Evolutionary conservation across 2,113 vertebrate species (phyloP), one percentile per base, ranked within the genome.

Genomic region (Aramus guarauna): DNA sequence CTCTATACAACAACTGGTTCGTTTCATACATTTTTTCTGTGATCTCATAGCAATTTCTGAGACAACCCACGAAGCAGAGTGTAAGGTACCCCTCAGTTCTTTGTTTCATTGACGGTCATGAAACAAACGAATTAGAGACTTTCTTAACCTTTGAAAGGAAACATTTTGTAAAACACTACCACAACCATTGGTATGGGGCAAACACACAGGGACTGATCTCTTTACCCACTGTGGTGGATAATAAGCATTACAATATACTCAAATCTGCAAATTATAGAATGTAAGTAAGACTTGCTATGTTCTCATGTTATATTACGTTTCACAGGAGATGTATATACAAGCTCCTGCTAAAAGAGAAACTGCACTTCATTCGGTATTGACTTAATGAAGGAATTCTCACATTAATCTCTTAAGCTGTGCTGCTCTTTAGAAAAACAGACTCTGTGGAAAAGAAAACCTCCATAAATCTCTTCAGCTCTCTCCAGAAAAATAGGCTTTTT

Each of bases 301-400:
- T 77, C 60, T 85, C 41, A 24, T 26, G 24, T n/a, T 76, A 50
- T 45, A 88, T 79, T 79, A 68, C 68, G 39, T 83, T 92, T 83
- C 82, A 85, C 50, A 83, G 91, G 39, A 91, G 58, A 85, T 73
- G 74, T 76, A 88, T 83, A 56, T 66, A 88, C 50, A 95, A 93
- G 82, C 37, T 88, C 29, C 71, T 53, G 43, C 79, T 86, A 86
- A 83, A 88, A 88, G 16, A 90, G 62, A 95, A 94, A 88, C 59
- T 55, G 71, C 55, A 88, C n/a, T 96, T 96, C 81, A 82, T 90
- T 94, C 79, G 29, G 82, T 95, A 94, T 88, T 92, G 85, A 92
- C 96, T 95, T 95, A 96, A 96, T 90, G 92, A 95, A 96, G 92
- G 88, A 95, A 96, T 97, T 96, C 88, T 92, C 94, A 93, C 85